These are phyloP conservation scores for Drosophila prosaltans DNA, from an alignment of 1,140 invertebrate genomes.

Conservation along the genomic window DNA sequence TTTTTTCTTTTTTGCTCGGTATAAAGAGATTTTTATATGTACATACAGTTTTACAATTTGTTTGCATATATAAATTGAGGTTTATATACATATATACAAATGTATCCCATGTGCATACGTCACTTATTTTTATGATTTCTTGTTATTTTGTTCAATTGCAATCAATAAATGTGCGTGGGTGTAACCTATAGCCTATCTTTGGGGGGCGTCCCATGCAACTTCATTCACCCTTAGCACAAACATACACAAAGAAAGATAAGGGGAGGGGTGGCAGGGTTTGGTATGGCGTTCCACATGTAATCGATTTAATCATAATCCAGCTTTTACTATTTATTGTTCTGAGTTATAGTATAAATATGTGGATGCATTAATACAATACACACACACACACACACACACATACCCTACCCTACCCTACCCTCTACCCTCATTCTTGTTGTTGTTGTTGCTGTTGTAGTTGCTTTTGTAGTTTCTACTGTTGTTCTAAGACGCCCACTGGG, in stretches of 20 bases:
- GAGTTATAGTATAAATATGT: conserved; percentile 81
- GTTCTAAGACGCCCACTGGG: conserved; percentile 18
- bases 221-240: conserved; percentile 30
- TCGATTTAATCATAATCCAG: conserved; percentile 82
- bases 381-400: conserved; percentile 1
- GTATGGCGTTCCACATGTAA: conserved; percentile 64
- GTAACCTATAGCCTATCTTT: conserved; percentile 57
- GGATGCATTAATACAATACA: conserved; percentile 73
- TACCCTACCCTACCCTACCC: too few species aligned
- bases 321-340: conserved; percentile 82
- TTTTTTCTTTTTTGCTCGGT: conserved; percentile 33
- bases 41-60: conserved; percentile 54
- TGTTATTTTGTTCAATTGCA: conserved; percentile 49
- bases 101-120: conserved; percentile 22
- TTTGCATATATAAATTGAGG: conserved; percentile 71
- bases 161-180: conserved; percentile 68
- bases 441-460: conserved; percentile 18
- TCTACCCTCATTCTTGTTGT: not conserved
- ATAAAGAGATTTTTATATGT: conserved; percentile 44
- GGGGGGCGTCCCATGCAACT: conserved; percentile 54
- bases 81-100: conserved; percentile 34
- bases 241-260: conserved; percentile 11
- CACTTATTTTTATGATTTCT: conserved; percentile 68
- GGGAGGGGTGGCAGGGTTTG: conserved; percentile 26
- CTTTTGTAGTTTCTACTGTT: conserved; percentile 30